These are phyloP conservation scores for Cephonodes hylas DNA, from an alignment of 2,888 invertebrate genomes.

Conservation along the genomic window DNA sequence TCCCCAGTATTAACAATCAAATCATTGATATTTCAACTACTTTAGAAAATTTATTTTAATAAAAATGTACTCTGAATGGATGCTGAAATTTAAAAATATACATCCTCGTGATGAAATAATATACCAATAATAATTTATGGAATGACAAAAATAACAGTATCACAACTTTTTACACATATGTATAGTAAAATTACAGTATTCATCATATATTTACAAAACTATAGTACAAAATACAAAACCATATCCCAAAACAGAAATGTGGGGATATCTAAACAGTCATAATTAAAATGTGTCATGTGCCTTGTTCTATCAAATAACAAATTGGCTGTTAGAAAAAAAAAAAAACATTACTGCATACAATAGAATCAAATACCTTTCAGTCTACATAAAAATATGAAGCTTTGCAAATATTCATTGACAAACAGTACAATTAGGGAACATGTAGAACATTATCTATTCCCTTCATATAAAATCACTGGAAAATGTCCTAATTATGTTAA, in stretches of 20 bases:
- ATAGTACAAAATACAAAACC: background rate
- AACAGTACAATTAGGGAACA: background rate
- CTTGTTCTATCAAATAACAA: background rate
- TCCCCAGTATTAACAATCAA: background rate
- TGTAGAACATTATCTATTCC: background rate
- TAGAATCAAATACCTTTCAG: background rate
- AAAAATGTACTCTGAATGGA: background rate
- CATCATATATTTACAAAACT: constrained; percentile 8
- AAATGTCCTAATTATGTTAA: background rate
- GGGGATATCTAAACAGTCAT: background rate
- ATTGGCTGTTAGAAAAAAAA: background rate
- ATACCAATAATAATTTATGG: constrained; percentile 18
- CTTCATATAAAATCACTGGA: background rate
- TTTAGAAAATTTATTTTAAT: background rate
- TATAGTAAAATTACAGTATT: background rate
- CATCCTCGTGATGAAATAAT: background rate
- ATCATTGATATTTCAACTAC: background rate
- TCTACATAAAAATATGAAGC: background rate
- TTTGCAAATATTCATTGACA: background rate
- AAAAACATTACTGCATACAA: background rate
- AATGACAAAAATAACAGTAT: constrained; percentile 14
- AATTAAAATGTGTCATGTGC: background rate
- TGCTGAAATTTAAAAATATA: background rate
- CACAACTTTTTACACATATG: constrained; percentile 11
- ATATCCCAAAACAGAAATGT: background rate